phyloP scores from a whole-genome alignment of 64 coral and sea anemone genomes.

The Acropora yongei region DNA sequence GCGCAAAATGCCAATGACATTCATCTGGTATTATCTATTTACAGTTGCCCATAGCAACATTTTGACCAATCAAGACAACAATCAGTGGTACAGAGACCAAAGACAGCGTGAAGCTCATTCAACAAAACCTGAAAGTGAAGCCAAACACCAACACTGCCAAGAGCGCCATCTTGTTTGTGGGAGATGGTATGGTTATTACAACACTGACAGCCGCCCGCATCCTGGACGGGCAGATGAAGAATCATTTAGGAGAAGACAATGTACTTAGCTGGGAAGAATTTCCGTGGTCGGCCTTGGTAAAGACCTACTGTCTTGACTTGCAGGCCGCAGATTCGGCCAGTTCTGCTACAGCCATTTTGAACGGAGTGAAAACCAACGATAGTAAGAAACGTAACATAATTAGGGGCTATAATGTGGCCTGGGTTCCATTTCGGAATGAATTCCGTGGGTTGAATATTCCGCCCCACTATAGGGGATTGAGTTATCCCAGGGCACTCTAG shows the following conservation, averaged over 20 bases:
- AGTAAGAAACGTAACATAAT: conserved; percentile 17
- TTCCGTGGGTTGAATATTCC: too few relatives aligned
- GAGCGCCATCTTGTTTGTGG: conserved; percentile 48
- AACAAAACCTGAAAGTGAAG: background rate
- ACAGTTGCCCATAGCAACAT: too few relatives aligned
- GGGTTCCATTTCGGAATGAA: too few relatives aligned
- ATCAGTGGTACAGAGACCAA: conserved; percentile 24
- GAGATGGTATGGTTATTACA: conserved; percentile 55
- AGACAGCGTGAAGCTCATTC: conserved; percentile 24
- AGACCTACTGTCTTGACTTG: conserved; percentile 47
- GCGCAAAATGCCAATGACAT: too few relatives aligned
- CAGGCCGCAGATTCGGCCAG: conserved; percentile 74
- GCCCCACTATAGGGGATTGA: too few relatives aligned
- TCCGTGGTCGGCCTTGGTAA: conserved; percentile 32
- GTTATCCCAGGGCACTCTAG: too few relatives aligned
- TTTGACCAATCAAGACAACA: conserved; percentile 15
- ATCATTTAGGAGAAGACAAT: conserved; percentile 35
- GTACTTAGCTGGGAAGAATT: conserved; percentile 58
- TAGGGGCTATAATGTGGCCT: too few relatives aligned
- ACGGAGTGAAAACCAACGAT: conserved; percentile 73
- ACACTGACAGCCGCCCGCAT: conserved; percentile 54
- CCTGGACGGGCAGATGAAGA: conserved; percentile 41
- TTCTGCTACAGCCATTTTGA: conserved; percentile 65
- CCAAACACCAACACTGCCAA: conserved; percentile 48
- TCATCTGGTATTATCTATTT: too few relatives aligned